Evolutionary conservation across 1,140 invertebrate species (phyloP).

Genomic region (Bombus haemorrhoidalis): DNA sequence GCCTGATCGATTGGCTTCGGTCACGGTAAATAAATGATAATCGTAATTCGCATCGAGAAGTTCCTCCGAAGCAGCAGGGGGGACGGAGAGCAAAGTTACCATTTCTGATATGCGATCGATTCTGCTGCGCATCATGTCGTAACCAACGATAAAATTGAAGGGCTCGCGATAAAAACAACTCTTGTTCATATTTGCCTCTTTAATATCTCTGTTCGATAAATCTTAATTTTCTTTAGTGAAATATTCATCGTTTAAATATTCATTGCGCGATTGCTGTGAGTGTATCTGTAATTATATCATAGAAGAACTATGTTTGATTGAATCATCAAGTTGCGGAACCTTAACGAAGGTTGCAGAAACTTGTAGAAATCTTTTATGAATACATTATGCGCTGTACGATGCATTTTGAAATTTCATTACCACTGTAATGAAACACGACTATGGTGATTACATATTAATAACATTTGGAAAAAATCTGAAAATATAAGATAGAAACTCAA

Average conservation of each 20-base stretch:
- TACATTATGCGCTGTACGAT: too few species aligned
- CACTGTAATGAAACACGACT: neutral
- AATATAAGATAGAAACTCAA: too few species aligned
- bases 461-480: too few species aligned
- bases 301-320: too few species aligned
- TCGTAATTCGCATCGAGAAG: neutral
- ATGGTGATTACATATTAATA: too few species aligned
- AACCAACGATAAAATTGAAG: neutral
- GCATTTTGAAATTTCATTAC: neutral
- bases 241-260: neutral
- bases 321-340: neutral
- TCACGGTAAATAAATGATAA: slow-evolving; percentile 18
- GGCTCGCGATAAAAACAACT: neutral
- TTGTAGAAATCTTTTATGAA: neutral
- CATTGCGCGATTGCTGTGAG: too few species aligned
- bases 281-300: too few species aligned
- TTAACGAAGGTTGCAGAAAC: neutral
- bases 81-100: neutral
- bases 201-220: neutral
- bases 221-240: neutral
- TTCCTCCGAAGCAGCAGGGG: neutral
- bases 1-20: slow-evolving; percentile 13
- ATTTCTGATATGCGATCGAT: slow-evolving; percentile 17
- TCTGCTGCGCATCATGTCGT: neutral
- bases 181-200: neutral